phyloP scores from a whole-genome alignment of 2,888 invertebrate genomes.

The Zaprionus lineosus region DNA sequence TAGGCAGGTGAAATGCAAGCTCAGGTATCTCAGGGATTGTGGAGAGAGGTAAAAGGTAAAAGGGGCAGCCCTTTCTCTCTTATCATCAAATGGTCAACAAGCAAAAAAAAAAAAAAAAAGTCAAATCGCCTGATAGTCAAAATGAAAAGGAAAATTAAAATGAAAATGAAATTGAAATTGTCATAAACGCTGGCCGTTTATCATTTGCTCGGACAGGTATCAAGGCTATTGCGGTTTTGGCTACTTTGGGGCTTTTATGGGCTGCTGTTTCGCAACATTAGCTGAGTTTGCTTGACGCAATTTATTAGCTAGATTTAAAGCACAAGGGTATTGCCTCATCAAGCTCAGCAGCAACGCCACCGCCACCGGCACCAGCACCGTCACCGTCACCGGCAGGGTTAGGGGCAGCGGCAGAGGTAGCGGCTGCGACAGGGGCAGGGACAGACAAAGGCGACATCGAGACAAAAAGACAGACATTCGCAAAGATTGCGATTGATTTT shows the following conservation, averaged over 20 bases:
- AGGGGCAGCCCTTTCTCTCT: too few relatives aligned
- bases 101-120: too few relatives aligned
- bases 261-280: conserved; percentile 47
- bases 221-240: conserved; percentile 50
- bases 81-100: too few relatives aligned
- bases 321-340: conserved; percentile 61
- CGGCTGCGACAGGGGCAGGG: neutral
- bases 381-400: neutral
- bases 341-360: neutral
- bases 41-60: neutral
- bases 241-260: conserved; percentile 40
- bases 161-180: conserved; percentile 47
- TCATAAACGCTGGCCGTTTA: conserved; percentile 53
- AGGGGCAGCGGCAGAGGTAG: neutral
- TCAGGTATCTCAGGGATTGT: too few relatives aligned
- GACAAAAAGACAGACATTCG: too few relatives aligned
- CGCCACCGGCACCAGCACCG: neutral
- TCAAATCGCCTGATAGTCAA: too few relatives aligned
- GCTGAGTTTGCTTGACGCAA: conserved; percentile 53
- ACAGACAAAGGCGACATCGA: too few relatives aligned
- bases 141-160: conserved; percentile 1
- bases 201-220: conserved; percentile 47
- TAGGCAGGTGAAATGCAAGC: conserved; percentile 26
- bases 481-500: conserved; percentile 45
- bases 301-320: conserved; percentile 60